A percentile compares a stretch with the other conserved stretches of the same genome.
These are phyloP conservation scores for Drymonia ruficornis DNA, from an alignment of 2,888 invertebrate genomes.

Conservation along the genomic window DNA sequence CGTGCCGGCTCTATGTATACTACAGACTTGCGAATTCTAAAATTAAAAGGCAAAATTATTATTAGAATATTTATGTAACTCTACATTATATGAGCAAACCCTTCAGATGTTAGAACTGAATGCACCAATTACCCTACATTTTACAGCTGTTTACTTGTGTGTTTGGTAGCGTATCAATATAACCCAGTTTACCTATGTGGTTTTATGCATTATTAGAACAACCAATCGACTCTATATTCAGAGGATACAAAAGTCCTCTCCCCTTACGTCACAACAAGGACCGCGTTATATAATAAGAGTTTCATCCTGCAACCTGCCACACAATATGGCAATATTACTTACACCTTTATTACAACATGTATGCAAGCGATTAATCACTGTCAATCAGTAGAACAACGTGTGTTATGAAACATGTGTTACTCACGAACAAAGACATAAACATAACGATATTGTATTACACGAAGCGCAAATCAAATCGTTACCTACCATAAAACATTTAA, in stretches of 20 bases:
- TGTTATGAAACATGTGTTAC: conserved; percentile 1
- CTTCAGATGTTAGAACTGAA: too few species aligned
- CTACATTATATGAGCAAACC: too few species aligned
- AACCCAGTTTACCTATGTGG: too few species aligned
- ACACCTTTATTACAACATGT: too few species aligned
- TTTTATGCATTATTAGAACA: too few species aligned
- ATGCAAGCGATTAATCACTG: background rate
- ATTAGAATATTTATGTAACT: background rate
- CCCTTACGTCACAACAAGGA: conserved; percentile 73
- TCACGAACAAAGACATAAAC: conserved; percentile 13
- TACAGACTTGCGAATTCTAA: background rate
- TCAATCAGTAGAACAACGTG: conserved; percentile 8
- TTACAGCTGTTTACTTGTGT: too few species aligned
- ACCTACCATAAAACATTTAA: conserved; percentile 40
- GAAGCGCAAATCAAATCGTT: conserved; percentile 41
- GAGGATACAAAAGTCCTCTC: conserved; percentile 3
- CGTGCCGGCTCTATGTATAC: background rate
- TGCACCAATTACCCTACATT: too few species aligned
- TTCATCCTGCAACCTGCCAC: conserved; percentile 25
- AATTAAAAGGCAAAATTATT: too few species aligned
- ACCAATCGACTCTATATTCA: background rate
- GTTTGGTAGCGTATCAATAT: too few species aligned
- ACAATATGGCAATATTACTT: conserved; percentile 12
- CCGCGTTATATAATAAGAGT: conserved; percentile 64
- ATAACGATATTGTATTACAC: conserved; percentile 3